Percentiles rank a stretch among this genome's conserved stretches.
Conservation (phyloP, 2,113 vertebrate species). For the Microcebus griseorufus region DNA sequence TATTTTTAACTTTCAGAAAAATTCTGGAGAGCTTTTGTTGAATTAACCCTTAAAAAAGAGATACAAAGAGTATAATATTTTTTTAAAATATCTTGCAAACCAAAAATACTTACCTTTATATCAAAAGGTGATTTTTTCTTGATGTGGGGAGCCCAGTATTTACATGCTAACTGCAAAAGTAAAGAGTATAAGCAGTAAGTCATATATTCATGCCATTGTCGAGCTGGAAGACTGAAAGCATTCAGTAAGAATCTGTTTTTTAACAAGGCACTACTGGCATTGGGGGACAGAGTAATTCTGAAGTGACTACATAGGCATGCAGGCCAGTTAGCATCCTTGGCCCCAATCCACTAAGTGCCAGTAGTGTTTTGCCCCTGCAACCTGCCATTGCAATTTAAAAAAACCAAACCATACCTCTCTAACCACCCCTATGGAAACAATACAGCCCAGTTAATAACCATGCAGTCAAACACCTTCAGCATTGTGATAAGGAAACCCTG, state of each 20-base stretch:
- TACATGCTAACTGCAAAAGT: conserved; percentile 92
- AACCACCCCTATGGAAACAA: background rate
- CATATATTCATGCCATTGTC: background rate
- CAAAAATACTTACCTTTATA: conserved; percentile 89
- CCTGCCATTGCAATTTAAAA: background rate
- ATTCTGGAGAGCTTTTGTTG: background rate
- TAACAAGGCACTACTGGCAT: background rate
- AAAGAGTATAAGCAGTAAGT: conserved; percentile 43
- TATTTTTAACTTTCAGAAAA: conserved; percentile 12
- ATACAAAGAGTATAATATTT: background rate
- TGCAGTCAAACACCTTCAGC: background rate
- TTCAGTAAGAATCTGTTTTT: background rate
- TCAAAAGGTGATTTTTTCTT: conserved; percentile 97
- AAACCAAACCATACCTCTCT: background rate
- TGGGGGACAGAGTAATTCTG: background rate
- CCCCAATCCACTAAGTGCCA: background rate
- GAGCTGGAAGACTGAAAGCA: background rate
- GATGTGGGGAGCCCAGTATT: conserved; percentile 97
- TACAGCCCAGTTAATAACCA: background rate
- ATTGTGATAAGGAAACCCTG: background rate
- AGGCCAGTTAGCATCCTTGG: background rate
- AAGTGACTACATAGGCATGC: background rate
- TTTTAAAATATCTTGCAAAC: background rate
- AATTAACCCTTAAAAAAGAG: conserved; percentile 12
- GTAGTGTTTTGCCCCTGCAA: background rate